Evolutionary conservation across 2,797 vertebrate genomes (phyloP).

Genomic region (Darevskia nairensis): DNA sequence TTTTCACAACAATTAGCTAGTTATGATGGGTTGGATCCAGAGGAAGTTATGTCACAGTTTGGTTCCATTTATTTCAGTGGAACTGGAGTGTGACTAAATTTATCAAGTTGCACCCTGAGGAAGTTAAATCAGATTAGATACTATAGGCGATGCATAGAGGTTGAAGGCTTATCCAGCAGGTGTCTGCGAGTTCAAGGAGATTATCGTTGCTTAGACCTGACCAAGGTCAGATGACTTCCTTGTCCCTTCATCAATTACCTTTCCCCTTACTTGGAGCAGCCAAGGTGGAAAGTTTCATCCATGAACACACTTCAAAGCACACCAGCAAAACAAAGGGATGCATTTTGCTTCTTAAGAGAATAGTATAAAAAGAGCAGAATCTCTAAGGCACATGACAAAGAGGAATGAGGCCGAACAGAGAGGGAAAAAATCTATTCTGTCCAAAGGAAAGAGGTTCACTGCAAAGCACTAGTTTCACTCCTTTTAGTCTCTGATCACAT

Average conservation of each 20-base stretch:
- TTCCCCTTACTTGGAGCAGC: slow-evolving; percentile 40
- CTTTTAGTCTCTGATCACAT: slow-evolving; percentile 36
- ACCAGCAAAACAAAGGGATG: slow-evolving; percentile 57
- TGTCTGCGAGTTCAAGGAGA: not conserved
- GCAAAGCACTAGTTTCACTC: slow-evolving; percentile 45
- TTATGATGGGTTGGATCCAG: not conserved
- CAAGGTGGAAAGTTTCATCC: slow-evolving; percentile 66
- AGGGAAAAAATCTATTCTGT: not conserved
- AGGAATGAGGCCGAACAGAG: slow-evolving; percentile 13
- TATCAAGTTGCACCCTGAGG: not conserved
- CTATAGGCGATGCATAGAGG: not conserved
- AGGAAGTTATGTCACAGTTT: not conserved
- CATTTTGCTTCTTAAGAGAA: not conserved
- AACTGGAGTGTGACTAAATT: not conserved
- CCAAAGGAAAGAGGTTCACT: slow-evolving; percentile 17
- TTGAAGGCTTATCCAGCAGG: not conserved
- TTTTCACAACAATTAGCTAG: not conserved
- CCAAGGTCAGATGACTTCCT: fast-evolving
- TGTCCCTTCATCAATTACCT: slow-evolving; percentile 16
- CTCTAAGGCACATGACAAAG: slow-evolving; percentile 13
- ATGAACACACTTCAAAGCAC: slow-evolving; percentile 56
- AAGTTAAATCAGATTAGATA: not conserved
- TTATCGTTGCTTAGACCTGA: fast-evolving
- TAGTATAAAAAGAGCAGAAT: not conserved
- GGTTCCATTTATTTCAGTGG: not conserved